Base-by-base conservation (phyloP, 2,888 invertebrate genomes). In the Geotrupes spiniger region DNA sequence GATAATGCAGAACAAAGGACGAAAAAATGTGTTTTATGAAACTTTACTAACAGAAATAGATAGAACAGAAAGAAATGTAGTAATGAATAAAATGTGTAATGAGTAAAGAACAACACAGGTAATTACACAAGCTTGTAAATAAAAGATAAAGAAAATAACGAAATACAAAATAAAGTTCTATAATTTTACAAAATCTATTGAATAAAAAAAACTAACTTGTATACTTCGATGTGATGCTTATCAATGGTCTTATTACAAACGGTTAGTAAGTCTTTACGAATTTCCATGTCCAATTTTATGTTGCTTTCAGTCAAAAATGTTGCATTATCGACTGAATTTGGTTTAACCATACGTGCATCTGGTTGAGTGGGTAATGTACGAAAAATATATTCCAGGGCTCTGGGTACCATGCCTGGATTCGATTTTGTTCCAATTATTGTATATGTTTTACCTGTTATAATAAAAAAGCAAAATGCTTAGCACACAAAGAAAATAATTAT, bases 341-440 rank as follows among this genome's bases (percentile, higher is more conserved):
- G 69, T 54, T 79, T 80, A 2, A 73, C 55, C 8, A 57, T 57
- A 0, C 77, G 74, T 1, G 57, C 45, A 1, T 61, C 54, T 12
- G 65, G 62, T 8, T 76, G 21, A 16, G 50, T n/a, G 4, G 65
- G 63, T 28, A 70, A 49, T 9, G 66, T 63, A 28, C 61, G 53
- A 49, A 77, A 78, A 1, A 78, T 60, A 51, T 78, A 74, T 48
- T 76, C 80, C n/a, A 87, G 69, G 0, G 81, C 71, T 26, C 82
- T 73, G 1, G 81, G 81, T 41, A 86, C 74, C 9, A 87, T 74
- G 0, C 87, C 87, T n/a, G 83, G 83, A 51, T 80, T 73, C 0
- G 69, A 66, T 1, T 75, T 69, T 39, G 77, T 77, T 2, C 85
- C 85, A 71, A 68, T 56, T 42, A 69, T 64, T 2, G 71, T 71